A percentile compares a stretch with the other conserved stretches of the same genome.
Conservation (phyloP, 2,113 vertebrate genomes). For the Meleagris gallopavo region DNA sequence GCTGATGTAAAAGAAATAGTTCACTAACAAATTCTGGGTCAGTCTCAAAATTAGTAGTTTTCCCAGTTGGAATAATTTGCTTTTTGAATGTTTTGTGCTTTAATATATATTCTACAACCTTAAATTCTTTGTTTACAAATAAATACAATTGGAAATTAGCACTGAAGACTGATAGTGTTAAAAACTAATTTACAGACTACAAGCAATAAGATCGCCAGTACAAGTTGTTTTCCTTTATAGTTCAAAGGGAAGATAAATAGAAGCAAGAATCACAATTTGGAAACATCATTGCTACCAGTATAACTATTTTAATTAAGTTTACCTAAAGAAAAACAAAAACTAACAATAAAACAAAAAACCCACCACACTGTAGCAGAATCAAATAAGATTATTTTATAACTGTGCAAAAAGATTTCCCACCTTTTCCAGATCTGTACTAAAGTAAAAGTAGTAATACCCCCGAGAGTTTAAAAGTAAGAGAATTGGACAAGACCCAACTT, state of each 20-base stretch:
- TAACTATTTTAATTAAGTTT: neutral
- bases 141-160: too few relatives aligned
- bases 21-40: neutral
- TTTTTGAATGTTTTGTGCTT: neutral
- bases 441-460: neutral
- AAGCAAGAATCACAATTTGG: neutral
- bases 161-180: too few relatives aligned
- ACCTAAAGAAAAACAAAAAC: neutral
- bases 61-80: neutral
- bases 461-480: neutral
- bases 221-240: neutral
- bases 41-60: neutral
- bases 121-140: neutral
- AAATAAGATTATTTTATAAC: neutral
- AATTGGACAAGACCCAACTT: neutral
- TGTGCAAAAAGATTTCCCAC: neutral
- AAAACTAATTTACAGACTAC: neutral
- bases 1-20: neutral
- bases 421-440: neutral
- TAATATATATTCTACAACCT: neutral
- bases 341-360: neutral
- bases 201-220: neutral
- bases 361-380: neutral
- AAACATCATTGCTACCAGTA: neutral
- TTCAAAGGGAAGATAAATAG: neutral